Evolutionary conservation across 92 coral and sea anemone species (phyloP), one percentile per base, ranked within the genome.

Genomic region (Chrysogorgia sp.): DNA sequence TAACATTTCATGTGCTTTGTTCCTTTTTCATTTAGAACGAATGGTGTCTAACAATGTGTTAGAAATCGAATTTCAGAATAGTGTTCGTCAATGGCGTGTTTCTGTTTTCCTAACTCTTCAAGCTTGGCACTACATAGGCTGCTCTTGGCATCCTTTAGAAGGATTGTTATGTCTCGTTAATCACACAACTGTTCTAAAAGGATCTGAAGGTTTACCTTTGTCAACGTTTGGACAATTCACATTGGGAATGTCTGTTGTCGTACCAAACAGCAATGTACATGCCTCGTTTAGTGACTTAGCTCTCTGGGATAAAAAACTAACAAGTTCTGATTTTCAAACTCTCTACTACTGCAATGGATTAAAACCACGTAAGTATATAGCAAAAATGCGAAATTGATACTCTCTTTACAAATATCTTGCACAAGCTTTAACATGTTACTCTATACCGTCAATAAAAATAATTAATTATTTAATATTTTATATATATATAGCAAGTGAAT

Each of bases 1-100:
- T n/a, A n/a, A n/a, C n/a, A n/a, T n/a, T n/a, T n/a, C n/a, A n/a
- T n/a, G 29, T 23, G 63, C 2, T 13, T 12, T 7, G 1, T 58
- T 12, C 4, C 24, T 23, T 58, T 23, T 13, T n/a, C 26, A n/a
- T 64, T 33, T 64, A 64, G 71, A 64, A 17, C 71, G 71, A 40
- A 28, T 64, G 48, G 43, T 17, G 7, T 15, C 48, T 0, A 64
- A 34, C 50, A 64, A 64, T 45, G 49, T 35, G 71, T 26, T 64
- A 1, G 71, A 64, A 24, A 64, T 64, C 28, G 71, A 9, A 25
- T 64, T 64, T 64, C 71, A 64, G 45, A 64, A 35, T 49, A 20
- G 71, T 30, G 22, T 23, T 6, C 1, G 0, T 1, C 71, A 64
- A 35, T 64, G 71, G 71, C 71, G 71, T 17, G 71, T 64, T 17